Evolutionary conservation across 2,113 vertebrate genomes (phyloP).

Genomic region (Sorex araneus): DNA sequence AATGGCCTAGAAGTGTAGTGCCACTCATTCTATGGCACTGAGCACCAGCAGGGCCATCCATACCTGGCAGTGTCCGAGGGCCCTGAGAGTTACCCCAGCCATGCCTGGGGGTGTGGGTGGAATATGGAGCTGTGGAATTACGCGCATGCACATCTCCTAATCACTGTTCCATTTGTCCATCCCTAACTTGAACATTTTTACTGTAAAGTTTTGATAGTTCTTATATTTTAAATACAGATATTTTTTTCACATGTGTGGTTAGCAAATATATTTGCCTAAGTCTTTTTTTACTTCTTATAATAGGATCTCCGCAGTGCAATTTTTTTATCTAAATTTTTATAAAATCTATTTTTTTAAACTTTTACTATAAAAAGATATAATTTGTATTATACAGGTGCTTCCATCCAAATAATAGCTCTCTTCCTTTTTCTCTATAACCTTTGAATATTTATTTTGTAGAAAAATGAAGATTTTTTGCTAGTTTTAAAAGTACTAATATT

Average conservation of each 20-base stretch:
- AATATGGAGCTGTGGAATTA: no score
- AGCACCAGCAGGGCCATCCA: no score
- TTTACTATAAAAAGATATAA: slow-evolving; percentile 4
- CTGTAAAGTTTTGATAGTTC: neutral
- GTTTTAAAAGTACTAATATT: neutral
- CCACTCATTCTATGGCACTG: no score
- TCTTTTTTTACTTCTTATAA: neutral
- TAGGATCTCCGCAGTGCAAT: neutral
- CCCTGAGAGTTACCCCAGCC: no score
- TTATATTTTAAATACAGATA: neutral
- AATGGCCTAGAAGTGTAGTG: no score
- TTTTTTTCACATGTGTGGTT: neutral
- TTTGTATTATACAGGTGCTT: neutral
- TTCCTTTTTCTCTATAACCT: slow-evolving; percentile 16
- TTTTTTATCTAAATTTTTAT: slow-evolving; percentile 1
- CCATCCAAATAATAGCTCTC: neutral
- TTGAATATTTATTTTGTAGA: slow-evolving; percentile 13
- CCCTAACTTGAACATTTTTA: neutral
- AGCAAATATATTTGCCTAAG: neutral
- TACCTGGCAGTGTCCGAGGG: no score
- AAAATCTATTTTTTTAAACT: neutral
- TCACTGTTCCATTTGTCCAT: no score
- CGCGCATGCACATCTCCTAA: no score
- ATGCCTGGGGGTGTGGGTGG: no score
- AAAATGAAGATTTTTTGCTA: neutral